Base-by-base conservation (phyloP, 2,888 invertebrate genomes). In the Chymomyza procnemis region DNA sequence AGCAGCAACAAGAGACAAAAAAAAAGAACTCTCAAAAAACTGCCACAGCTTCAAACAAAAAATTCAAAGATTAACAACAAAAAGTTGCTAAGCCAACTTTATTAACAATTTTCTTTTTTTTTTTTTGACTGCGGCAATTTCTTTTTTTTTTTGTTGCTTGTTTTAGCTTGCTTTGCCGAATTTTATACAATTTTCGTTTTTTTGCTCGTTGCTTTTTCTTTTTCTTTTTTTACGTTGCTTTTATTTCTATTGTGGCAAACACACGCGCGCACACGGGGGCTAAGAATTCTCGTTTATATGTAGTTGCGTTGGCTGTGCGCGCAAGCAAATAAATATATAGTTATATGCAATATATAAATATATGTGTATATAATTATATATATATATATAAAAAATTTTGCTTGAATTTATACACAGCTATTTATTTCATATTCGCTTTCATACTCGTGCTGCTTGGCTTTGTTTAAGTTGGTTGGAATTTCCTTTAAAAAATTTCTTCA, bases 241-340 rank as follows among this genome's bases (percentile, higher is more conserved):
- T 69, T 61, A 66, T 80, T 83, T 75, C 81, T 80, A 74, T 82
- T 84, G 87, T 84, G 79, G 75, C 75, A 86, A 80, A 82, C 88
- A 88, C 87, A 83, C 86, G 87, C 84, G 81, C 73, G 82, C 82
- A 86, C 77, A 81, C 76, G 61, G 66, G 56, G 73, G 73, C 73
- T 62, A 66, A 73, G 9, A 6, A 52, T 54, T 54, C 21, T 54
- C 21, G 19, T 54, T 54, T 54, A 21, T 21, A 19, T 54, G n/a
- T n/a, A n/a, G n/a, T n/a, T n/a, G n/a, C n/a, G n/a, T n/a, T n/a
- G 19, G 18, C 1, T 18, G 54, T 54, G 21, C 4, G 14, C 9
- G 14, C 54, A 54, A 21, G 56, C 26, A 26, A 14, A 30, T 56
- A 26, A 14, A 30, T 56, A 21, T 54, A 54, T 54, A 50, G 18